These are phyloP conservation scores for Hoplostethus atlanticus DNA, from an alignment of 2,797 vertebrate genomes.

Conservation along the genomic window DNA sequence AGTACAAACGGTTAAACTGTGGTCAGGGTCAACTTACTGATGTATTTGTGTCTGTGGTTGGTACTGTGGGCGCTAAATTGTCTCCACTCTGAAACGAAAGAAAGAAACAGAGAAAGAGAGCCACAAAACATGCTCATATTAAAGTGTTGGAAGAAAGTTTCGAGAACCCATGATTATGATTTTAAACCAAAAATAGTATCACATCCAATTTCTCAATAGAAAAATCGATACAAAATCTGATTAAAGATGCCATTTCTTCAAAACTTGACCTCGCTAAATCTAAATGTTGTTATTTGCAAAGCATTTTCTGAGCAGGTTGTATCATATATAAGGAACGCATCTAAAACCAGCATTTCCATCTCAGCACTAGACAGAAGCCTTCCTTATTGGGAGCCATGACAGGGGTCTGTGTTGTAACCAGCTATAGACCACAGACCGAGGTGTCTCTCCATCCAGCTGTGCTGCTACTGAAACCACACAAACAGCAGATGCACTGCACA, in stretches of 20 bases:
- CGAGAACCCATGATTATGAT: too few relatives aligned
- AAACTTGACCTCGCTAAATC: neutral
- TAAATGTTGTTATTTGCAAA: neutral
- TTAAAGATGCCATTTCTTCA: neutral
- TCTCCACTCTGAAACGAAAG: constrained; percentile 40
- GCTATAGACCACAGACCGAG: constrained; percentile 47
- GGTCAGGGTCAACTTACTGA: constrained; percentile 54
- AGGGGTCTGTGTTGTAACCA: constrained; percentile 14
- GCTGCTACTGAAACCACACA: constrained; percentile 64
- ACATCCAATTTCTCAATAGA: too few relatives aligned
- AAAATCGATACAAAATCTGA: neutral
- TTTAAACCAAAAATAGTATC: too few relatives aligned
- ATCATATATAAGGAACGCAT: too few relatives aligned
- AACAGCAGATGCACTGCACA: constrained; percentile 44
- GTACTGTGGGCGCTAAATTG: neutral
- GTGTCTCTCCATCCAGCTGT: constrained; percentile 57
- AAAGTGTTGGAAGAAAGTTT: neutral
- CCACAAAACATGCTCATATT: constrained; percentile 34
- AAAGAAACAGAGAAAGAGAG: constrained; percentile 27
- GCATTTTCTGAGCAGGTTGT: neutral
- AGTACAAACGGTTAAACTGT: constrained; percentile 32
- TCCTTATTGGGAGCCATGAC: constrained; percentile 1
- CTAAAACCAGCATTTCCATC: constrained; percentile 8
- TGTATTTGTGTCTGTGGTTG: neutral
- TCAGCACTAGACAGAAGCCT: neutral